A percentile compares a stretch with the other conserved stretches of the same genome.
phyloP scores from a whole-genome alignment of 23 tunicate genomes.

The Ascidia mentula region DNA sequence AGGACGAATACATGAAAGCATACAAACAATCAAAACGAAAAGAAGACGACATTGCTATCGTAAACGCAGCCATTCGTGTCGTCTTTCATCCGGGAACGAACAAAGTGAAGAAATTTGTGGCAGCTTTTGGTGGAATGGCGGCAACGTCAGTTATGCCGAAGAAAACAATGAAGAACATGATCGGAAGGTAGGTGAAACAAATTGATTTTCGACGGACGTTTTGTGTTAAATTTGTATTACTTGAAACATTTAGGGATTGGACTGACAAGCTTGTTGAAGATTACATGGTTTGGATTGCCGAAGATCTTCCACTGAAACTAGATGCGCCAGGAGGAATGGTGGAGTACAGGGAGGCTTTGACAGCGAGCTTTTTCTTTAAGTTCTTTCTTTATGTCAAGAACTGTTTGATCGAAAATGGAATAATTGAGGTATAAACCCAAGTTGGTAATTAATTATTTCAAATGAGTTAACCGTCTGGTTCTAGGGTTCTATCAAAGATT shows the following conservation, averaged over 20 bases:
- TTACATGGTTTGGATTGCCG: slow-evolving; percentile 36
- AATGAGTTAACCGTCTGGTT: neutral
- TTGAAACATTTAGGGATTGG: slow-evolving; percentile 34
- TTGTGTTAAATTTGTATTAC: too few relatives aligned
- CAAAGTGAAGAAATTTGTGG: slow-evolving; percentile 60
- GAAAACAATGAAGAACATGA: slow-evolving; percentile 44
- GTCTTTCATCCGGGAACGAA: slow-evolving; percentile 50
- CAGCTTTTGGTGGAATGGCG: slow-evolving; percentile 93
- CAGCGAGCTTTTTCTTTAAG: slow-evolving; percentile 94
- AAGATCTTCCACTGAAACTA: slow-evolving; percentile 63
- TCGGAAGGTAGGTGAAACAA: slow-evolving; percentile 46
- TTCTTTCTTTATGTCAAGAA: slow-evolving; percentile 54
- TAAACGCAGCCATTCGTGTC: slow-evolving; percentile 87
- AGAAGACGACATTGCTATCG: slow-evolving; percentile 98
- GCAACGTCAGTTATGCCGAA: slow-evolving; percentile 63
- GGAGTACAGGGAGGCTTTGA: slow-evolving; percentile 86
- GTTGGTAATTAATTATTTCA: neutral
- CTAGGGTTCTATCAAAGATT: neutral
- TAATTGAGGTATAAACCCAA: neutral
- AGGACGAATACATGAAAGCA: slow-evolving; percentile 77
- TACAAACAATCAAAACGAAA: slow-evolving; percentile 79
- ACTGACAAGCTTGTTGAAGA: slow-evolving; percentile 52
- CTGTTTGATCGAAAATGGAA: slow-evolving; percentile 13
- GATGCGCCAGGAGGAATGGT: slow-evolving; percentile 97
- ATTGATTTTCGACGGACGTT: neutral